Evolutionary conservation across 2,888 invertebrate genomes (phyloP).

Genomic region (Caenorhabditis wallacei): DNA sequence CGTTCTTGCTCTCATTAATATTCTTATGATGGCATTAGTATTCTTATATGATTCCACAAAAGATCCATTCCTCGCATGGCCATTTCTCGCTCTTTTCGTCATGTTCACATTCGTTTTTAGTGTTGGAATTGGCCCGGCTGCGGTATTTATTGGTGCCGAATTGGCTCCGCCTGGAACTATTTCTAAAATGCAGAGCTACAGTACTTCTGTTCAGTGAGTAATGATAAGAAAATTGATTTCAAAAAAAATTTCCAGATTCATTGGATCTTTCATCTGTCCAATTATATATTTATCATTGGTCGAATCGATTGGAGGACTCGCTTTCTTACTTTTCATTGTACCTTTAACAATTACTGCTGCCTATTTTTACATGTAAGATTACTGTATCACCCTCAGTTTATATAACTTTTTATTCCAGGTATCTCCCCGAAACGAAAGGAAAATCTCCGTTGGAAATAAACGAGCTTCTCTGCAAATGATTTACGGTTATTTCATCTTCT

Average conservation of each 20-base stretch:
- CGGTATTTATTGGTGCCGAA: conserved; percentile 79
- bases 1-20: conserved; percentile 71
- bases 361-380: conserved; percentile 69
- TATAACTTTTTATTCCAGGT: conserved; percentile 46
- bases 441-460: conserved; percentile 63
- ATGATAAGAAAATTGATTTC: neutral
- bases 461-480: conserved; percentile 42
- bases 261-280: conserved; percentile 78
- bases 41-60: conserved; percentile 63
- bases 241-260: conserved; percentile 62
- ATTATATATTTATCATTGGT: conserved; percentile 75
- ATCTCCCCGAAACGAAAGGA: conserved; percentile 69
- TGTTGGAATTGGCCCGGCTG: conserved; percentile 78
- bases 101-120: conserved; percentile 64
- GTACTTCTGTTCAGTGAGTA: conserved; percentile 64
- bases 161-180: conserved; percentile 67
- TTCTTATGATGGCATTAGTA: conserved; percentile 75
- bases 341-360: conserved; percentile 71
- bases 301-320: conserved; percentile 66
- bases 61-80: conserved; percentile 47
- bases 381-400: neutral
- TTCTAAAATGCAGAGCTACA: conserved; percentile 66
- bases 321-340: conserved; percentile 77
- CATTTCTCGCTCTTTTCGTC: conserved; percentile 36
- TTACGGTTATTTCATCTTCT: neutral